Evolutionary conservation across 2,888 invertebrate species (phyloP).

Genomic region (Cantharis rustica): DNA sequence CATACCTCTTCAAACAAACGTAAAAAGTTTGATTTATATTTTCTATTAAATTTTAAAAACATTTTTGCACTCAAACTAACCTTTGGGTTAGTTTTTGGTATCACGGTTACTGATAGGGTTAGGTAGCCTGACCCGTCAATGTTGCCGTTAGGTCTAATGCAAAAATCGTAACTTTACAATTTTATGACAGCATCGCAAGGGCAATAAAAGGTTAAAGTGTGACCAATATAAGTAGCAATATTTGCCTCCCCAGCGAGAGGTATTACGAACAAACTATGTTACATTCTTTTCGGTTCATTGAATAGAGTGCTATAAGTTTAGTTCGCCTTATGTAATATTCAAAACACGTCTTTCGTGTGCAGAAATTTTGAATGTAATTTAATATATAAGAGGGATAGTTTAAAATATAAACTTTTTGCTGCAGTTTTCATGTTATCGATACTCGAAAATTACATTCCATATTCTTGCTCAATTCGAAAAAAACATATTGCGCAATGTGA

Average conservation of each 20-base stretch:
- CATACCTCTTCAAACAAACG: neutral
- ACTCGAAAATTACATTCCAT: neutral
- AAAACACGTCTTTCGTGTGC: slow-evolving; percentile 37
- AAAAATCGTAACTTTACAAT: neutral
- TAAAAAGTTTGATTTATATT: neutral
- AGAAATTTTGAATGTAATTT: slow-evolving; percentile 39
- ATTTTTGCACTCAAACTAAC: neutral
- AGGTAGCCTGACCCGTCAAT: neutral
- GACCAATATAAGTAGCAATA: slow-evolving; percentile 14
- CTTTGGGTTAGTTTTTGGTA: neutral
- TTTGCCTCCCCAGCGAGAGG: slow-evolving; percentile 21
- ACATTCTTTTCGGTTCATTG: slow-evolving; percentile 50
- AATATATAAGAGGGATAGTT: slow-evolving; percentile 23
- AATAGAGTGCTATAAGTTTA: slow-evolving; percentile 47
- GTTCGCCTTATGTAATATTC: slow-evolving; percentile 38
- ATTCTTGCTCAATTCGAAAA: neutral
- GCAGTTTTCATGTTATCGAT: neutral
- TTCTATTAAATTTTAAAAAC: neutral
- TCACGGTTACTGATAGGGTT: neutral
- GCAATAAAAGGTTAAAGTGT: slow-evolving; percentile 4
- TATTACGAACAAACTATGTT: slow-evolving; percentile 46
- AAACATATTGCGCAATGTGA: neutral
- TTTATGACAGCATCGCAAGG: neutral
- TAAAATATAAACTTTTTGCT: slow-evolving; percentile 1
- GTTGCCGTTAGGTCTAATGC: neutral